A percentile compares a stretch with the other conserved stretches of the same genome.
Evolutionary conservation across 2,888 invertebrate genomes (phyloP).

Genomic region (Patella ulyssiponensis): DNA sequence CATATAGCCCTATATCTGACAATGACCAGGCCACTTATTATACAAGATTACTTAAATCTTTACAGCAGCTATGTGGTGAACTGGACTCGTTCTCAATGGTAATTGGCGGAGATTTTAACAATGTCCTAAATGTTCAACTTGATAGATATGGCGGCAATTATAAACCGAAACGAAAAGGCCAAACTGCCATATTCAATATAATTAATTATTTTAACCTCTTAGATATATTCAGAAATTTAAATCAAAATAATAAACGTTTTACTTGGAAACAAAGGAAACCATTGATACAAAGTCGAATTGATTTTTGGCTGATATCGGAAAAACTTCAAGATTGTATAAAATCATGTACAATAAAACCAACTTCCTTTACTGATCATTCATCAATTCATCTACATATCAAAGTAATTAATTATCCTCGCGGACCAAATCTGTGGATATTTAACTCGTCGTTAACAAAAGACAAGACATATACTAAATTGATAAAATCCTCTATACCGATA

Average conservation of each 20-base stretch:
- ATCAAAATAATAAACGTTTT: neutral
- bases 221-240: neutral
- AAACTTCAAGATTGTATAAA: neutral
- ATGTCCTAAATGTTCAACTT: neutral
- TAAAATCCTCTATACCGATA: neutral
- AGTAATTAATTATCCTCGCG: neutral
- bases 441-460: neutral
- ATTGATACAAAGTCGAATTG: neutral
- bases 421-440: slow-evolving; percentile 3
- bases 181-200: neutral
- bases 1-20: too few relatives aligned
- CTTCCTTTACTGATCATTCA: neutral
- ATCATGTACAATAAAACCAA: neutral
- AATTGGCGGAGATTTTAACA: too few relatives aligned
- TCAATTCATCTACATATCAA: slow-evolving; percentile 1
- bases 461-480: too few relatives aligned
- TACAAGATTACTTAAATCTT: too few relatives aligned
- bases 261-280: neutral
- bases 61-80: too few relatives aligned
- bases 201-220: neutral
- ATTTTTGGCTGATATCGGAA: slow-evolving; percentile 4
- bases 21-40: too few relatives aligned
- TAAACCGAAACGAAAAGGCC: neutral
- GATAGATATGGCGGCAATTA: slow-evolving; percentile 2
- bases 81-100: neutral